These are phyloP conservation scores for Lithophane leautieri DNA, from an alignment of 2,888 invertebrate species.

Conservation along the genomic window DNA sequence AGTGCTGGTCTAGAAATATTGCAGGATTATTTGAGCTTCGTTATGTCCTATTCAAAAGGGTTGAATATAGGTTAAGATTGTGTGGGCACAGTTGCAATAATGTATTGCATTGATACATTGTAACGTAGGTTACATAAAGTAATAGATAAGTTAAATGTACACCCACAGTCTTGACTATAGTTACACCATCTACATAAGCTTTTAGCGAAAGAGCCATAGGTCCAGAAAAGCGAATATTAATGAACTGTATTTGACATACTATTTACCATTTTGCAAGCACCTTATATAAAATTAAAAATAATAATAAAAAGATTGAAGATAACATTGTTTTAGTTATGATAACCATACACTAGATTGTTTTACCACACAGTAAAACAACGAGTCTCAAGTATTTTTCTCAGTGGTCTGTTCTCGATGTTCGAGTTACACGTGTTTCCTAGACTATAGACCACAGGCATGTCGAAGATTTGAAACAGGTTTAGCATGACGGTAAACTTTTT, in stretches of 20 bases:
- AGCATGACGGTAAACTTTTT: not conserved
- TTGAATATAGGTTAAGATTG: slow-evolving; percentile 15
- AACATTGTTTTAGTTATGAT: too few relatives aligned
- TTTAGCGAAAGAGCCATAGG: not conserved
- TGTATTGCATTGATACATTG: not conserved
- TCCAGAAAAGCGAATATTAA: not conserved
- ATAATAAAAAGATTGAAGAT: too few relatives aligned
- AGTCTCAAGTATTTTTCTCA: too few relatives aligned
- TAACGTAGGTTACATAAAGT: not conserved
- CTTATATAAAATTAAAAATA: too few relatives aligned
- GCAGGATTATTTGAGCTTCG: slow-evolving; percentile 27
- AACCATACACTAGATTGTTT: too few relatives aligned
- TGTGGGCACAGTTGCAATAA: not conserved
- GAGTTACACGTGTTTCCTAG: not conserved
- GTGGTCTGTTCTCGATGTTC: too few relatives aligned
- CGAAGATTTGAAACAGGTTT: slow-evolving; percentile 4
- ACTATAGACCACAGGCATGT: too few relatives aligned
- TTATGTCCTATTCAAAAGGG: slow-evolving; percentile 41
- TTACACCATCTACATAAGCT: too few relatives aligned
- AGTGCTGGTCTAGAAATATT: not conserved
- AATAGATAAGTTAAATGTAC: not conserved
- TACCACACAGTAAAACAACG: not conserved
- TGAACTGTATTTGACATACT: not conserved
- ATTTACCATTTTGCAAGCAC: too few relatives aligned
- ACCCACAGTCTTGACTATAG: not conserved